Evolutionary conservation across 2,797 vertebrate genomes (phyloP).

Genomic region (Uromys caudimaculatus): DNA sequence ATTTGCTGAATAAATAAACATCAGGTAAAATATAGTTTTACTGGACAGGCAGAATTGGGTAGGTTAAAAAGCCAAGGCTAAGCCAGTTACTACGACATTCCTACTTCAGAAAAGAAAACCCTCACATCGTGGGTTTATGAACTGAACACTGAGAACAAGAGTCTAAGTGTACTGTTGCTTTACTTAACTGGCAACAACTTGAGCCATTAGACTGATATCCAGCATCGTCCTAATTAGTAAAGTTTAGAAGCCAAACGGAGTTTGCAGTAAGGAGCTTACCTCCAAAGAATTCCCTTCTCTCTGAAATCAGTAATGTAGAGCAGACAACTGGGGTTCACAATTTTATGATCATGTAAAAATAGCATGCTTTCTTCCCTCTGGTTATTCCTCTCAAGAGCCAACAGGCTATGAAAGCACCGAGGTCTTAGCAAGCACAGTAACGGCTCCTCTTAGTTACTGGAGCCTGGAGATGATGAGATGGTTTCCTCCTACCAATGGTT

Average conservation of each 20-base stretch:
- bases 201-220: not conserved
- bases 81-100: not conserved
- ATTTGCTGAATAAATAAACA: not conserved
- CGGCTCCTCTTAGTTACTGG: not conserved
- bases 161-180: not conserved
- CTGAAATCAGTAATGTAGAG: not conserved
- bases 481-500: slow-evolving; percentile 50
- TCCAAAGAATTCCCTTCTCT: not conserved
- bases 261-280: too few species aligned
- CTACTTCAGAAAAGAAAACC: not conserved
- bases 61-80: not conserved
- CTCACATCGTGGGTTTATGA: not conserved
- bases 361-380: not conserved
- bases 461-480: slow-evolving; percentile 22
- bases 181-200: not conserved
- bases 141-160: not conserved
- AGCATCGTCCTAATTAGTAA: not conserved
- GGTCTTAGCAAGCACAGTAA: slow-evolving; percentile 31
- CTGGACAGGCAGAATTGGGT: not conserved
- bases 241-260: not conserved
- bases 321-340: not conserved
- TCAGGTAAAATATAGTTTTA: not conserved
- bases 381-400: slow-evolving; percentile 22
- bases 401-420: not conserved
- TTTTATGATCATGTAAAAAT: not conserved